Conservation (phyloP, 2,888 invertebrate genomes). For the Pandemis cinnamomeana region DNA sequence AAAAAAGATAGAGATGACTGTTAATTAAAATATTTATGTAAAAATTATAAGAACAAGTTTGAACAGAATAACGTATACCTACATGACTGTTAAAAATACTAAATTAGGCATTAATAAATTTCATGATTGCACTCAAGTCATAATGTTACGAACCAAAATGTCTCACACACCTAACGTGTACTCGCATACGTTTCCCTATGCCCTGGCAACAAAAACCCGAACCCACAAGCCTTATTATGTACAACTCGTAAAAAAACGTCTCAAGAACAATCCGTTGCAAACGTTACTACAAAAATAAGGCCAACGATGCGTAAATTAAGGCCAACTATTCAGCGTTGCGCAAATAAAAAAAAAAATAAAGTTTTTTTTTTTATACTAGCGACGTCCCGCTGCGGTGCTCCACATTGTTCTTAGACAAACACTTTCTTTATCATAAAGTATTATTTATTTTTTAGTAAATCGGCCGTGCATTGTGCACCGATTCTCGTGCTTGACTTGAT, state of each 20-base stretch:
- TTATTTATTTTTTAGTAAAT: conserved; percentile 76
- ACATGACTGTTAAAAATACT: too few species aligned
- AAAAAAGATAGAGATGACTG: too few species aligned
- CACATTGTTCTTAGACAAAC: conserved; percentile 83
- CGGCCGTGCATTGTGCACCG: conserved; percentile 64
- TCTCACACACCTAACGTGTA: neutral
- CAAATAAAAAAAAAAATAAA: conserved; percentile 75
- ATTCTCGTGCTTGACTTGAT: conserved; percentile 77
- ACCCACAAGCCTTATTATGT: conserved; percentile 65
- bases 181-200: conserved; percentile 48
- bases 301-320: conserved; percentile 83
- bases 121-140: neutral
- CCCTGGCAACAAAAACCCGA: conserved; percentile 53
- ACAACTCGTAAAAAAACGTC: conserved; percentile 61
- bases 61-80: too few species aligned
- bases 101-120: neutral
- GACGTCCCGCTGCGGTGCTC: conserved; percentile 81
- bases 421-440: conserved; percentile 76
- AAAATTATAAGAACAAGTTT: too few species aligned
- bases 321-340: conserved; percentile 74
- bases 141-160: neutral
- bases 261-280: conserved; percentile 73
- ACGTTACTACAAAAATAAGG: conserved; percentile 71
- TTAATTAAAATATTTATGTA: too few species aligned
- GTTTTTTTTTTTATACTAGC: conserved; percentile 67